A percentile compares a stretch with the other conserved stretches of the same genome.
These are phyloP conservation scores for Terrapene triunguis DNA, from an alignment of 2,113 vertebrate genomes.

Conservation along the genomic window DNA sequence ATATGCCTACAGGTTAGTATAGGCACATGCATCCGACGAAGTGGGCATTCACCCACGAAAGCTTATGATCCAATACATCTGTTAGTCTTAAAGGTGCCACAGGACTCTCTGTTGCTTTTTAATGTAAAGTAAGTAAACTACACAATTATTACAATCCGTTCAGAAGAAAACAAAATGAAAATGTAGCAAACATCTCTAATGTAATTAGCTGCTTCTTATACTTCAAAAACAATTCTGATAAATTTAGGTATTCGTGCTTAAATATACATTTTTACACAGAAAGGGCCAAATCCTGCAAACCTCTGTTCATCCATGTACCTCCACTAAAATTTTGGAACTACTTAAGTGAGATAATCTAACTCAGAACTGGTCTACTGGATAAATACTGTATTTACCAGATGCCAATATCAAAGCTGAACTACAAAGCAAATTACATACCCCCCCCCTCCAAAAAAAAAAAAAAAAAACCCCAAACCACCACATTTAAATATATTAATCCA, in stretches of 20 bases:
- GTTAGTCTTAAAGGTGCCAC: no score
- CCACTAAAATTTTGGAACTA: neutral
- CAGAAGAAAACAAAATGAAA: neutral
- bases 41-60: no score
- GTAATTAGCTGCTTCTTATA: conserved; percentile 5
- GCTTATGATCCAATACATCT: no score
- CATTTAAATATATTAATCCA: neutral
- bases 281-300: neutral
- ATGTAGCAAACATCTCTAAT: conserved; percentile 20
- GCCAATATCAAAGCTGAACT: neutral
- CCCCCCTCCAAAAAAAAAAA: no score
- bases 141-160: neutral
- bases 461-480: neutral
- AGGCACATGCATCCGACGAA: neutral
- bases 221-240: conserved; percentile 4
- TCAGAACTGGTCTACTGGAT: neutral
- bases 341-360: neutral
- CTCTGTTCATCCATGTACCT: neutral
- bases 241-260: neutral
- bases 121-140: no score
- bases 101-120: no score
- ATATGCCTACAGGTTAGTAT: neutral
- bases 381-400: neutral
- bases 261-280: neutral
- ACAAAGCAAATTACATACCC: neutral